Conservation (phyloP, 2,113 vertebrate genomes). For the Triplophysa siluroides region DNA sequence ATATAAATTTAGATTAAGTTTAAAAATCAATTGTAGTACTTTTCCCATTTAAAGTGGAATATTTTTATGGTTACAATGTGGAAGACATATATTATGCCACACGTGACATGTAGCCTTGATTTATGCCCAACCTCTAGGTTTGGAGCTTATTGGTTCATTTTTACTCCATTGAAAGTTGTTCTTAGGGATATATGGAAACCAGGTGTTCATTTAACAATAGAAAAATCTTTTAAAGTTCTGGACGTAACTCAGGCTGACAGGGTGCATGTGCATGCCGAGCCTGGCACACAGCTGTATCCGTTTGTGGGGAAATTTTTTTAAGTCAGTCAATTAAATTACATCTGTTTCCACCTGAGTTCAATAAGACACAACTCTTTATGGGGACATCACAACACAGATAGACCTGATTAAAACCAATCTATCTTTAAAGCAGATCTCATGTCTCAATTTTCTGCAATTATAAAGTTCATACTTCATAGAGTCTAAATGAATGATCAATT, state of each 20-base stretch:
- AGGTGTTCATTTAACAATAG: constrained; percentile 65
- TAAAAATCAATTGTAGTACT: background rate
- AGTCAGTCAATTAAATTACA: constrained; percentile 33
- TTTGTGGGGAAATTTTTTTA: constrained; percentile 31
- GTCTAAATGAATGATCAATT: background rate
- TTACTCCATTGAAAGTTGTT: constrained; percentile 29
- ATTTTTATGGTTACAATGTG: background rate
- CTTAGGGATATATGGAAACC: constrained; percentile 67
- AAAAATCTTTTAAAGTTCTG: constrained; percentile 57
- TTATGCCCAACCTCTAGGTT: constrained; percentile 15
- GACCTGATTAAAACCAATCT: constrained; percentile 43
- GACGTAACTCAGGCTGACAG: constrained; percentile 64
- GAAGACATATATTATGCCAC: constrained; percentile 12
- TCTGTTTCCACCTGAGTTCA: constrained; percentile 59
- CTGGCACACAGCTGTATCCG: constrained; percentile 51
- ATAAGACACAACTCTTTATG: constrained; percentile 51
- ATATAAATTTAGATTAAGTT: background rate
- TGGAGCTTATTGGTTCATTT: background rate
- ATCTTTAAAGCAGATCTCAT: background rate
- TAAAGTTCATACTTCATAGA: background rate
- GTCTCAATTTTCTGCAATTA: background rate
- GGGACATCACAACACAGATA: constrained; percentile 44
- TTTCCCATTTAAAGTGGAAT: background rate
- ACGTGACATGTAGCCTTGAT: background rate
- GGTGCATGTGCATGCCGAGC: constrained; percentile 46